Evolutionary conservation across 2,797 vertebrate species (phyloP).

Genomic region (Falco naumanni): DNA sequence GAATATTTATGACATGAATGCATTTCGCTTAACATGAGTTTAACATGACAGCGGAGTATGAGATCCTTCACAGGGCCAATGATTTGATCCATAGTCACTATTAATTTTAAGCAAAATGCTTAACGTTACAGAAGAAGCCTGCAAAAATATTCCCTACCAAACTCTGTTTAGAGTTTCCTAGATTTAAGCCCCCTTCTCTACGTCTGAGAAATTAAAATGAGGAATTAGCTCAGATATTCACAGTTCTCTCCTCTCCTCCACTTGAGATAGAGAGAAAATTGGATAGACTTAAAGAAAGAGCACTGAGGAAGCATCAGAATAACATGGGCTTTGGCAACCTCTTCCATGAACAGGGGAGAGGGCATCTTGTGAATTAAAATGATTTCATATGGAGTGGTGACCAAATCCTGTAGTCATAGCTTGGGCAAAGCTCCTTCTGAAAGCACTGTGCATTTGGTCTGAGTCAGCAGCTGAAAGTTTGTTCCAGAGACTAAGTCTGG

Average conservation of each 20-base stretch:
- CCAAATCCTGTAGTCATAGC: background rate
- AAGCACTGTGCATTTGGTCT: background rate
- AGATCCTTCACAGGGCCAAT: background rate
- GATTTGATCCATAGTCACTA: background rate
- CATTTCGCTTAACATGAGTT: background rate
- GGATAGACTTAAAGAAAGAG: background rate
- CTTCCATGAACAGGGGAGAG: background rate
- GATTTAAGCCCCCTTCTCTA: background rate
- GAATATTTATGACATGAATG: background rate
- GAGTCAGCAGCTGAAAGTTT: conserved; percentile 28
- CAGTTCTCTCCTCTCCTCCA: background rate
- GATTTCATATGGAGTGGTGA: background rate
- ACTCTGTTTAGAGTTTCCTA: accelerated
- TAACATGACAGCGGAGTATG: background rate
- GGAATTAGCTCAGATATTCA: background rate
- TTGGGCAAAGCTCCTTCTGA: background rate
- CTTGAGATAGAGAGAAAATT: background rate
- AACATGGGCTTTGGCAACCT: background rate
- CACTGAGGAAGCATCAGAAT: background rate
- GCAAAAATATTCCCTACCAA: background rate
- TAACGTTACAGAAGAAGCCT: background rate
- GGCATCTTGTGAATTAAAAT: background rate
- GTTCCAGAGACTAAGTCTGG: conserved; percentile 4
- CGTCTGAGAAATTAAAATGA: background rate
- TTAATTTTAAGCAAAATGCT: background rate